These are phyloP conservation scores for Oligia latruncula DNA, from an alignment of 2,888 invertebrate species.

Conservation along the genomic window DNA sequence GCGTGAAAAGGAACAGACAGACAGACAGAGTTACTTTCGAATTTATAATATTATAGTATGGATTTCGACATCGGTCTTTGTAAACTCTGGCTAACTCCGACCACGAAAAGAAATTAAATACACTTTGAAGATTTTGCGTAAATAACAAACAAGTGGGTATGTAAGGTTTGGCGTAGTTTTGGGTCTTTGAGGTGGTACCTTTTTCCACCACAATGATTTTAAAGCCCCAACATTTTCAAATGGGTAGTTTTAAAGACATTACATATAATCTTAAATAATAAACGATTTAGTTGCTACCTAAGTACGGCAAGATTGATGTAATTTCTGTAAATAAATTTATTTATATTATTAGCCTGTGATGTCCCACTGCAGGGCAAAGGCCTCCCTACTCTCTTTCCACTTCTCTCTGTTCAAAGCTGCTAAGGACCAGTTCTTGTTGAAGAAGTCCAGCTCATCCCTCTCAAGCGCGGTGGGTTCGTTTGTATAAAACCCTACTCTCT, in stretches of 20 bases:
- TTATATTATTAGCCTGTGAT: no score
- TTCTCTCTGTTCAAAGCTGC: no score
- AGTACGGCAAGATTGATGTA: background rate
- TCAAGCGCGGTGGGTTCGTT: no score
- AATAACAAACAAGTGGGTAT: slow-evolving; percentile 13
- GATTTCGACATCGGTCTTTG: background rate
- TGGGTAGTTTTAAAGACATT: slow-evolving; percentile 18
- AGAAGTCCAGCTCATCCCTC: no score
- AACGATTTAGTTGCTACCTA: background rate
- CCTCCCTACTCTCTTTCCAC: no score
- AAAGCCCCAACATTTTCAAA: slow-evolving; percentile 20
- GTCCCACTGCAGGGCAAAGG: no score
- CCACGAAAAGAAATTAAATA: slow-evolving; percentile 8
- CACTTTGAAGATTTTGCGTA: slow-evolving; percentile 17
- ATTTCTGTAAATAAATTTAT: no score
- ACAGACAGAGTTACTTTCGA: no score
- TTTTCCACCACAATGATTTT: slow-evolving; percentile 32
- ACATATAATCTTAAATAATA: background rate
- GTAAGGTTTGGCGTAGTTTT: slow-evolving; percentile 9
- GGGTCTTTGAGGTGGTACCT: slow-evolving; percentile 42
- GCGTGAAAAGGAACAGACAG: no score
- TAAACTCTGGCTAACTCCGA: background rate
- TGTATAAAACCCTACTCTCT: no score
- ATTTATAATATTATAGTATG: no score
- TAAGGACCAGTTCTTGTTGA: no score